Evolutionary conservation across 2,888 invertebrate species (phyloP), one percentile per base, ranked within the genome.

Genomic region (Aphelenchoides bicaudatus): DNA sequence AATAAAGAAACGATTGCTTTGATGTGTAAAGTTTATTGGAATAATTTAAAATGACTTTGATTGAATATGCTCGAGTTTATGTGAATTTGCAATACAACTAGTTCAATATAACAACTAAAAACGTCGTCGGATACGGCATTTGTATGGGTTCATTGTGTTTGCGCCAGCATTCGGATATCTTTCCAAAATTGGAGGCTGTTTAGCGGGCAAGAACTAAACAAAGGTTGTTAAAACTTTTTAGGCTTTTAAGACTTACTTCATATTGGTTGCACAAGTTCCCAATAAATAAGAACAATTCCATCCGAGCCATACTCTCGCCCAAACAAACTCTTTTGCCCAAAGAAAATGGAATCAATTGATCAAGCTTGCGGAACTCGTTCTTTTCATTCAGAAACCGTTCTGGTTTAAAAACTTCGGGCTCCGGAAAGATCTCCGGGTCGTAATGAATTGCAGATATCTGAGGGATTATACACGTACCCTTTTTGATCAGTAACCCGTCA

Each of bases 341-440:
- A 0, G 62, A 61, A 34, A 67, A 67, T 19, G 67, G 65, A 13
- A 63, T 34, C 1, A 67, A 31, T 27, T 65, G 59, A 0, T 63
- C 65, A 21, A 58, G 37, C 47, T 57, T 66, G 16, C 59, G 63
- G 46, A 67, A 27, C 37, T 63, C 61, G 6, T 68, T 68, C 39
- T 65, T 55, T 23, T 58, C 59, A 28, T 62, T 56, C 6, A 71
- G 16, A 51, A 71, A 71, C 28, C 71, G 52, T 2, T 69, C 66
- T 8, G 71, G 71, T 16, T 66, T 65, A 56, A 71, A 69, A 4
- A n/a, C 31, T 4, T 60, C 31, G 5, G 71, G 71, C 1, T 71
- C 65, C 0, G 67, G 63, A 51, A 72, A 72, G 5, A 70, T 48
- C 56, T 53, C 62, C 23, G 28, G 30, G 29, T 56, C 56, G 25